Base-by-base conservation (phyloP, 2,113 vertebrate genomes). In the Strix aluco region DNA sequence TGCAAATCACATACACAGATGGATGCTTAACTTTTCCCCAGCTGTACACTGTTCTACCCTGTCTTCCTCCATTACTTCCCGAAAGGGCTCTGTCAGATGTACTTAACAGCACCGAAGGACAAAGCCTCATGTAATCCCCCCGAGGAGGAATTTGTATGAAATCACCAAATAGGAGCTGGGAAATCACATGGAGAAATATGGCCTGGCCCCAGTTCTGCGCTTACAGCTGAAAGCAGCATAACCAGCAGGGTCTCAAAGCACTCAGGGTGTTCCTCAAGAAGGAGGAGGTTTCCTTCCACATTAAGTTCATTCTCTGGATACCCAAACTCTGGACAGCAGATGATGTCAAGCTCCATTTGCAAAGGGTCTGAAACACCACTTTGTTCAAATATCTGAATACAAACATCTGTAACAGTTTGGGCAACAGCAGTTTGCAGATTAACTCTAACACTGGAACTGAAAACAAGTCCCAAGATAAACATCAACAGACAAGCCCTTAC, bases 401-500 rank as follows among this genome's bases (percentile, higher is more conserved):
- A 81, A 92, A 80, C 34, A 51, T 10, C 38, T 42, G 6, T 3
- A 17, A 22, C 40, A 66, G 21, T 42, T 17, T 13, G 20, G 46
- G 44, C 10, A 4, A 17, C 57, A 62, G 57, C 25, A 79, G 34
- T 26, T 29, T 69, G 73, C 15, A 47, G 38, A 32, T 62, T 65
- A 70, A 30, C 47, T 71, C 47, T n/a, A 71, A 34, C 3, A 4
- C n/a, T 67, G 49, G 59, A 81, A 40, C 67, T 36, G 49, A 69
- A 86, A 57, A 58, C 58, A 73, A 71, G 40, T 5, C 61, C 58
- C 30, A 2, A 11, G 42, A 27, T 25, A 69, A 89, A 47, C 59
- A 87, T 22, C 62, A 46, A 58, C 51, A 87, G 77, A 71, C 2
- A 10, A 88, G 72, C 16, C 92, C 98, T 98, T 94, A 98, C 98